Percentiles rank a stretch among this genome's conserved stretches.
phyloP scores from a whole-genome alignment of 2,113 vertebrate species.

The Opisthocomus hoazin region DNA sequence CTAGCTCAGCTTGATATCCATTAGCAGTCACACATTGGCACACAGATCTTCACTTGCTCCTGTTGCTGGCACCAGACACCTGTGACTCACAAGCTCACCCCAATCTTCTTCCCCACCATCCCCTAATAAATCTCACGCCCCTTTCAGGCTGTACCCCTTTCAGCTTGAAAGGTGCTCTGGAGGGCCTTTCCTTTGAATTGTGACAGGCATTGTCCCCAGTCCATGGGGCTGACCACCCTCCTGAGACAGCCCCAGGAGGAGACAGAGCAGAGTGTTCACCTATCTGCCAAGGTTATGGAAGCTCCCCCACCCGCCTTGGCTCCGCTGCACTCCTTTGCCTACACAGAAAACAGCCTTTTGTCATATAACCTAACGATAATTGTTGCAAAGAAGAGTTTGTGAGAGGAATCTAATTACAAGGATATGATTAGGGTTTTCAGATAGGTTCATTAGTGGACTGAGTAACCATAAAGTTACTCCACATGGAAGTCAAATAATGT shows the following conservation, averaged over 20 bases:
- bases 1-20: neutral
- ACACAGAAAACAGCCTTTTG: neutral
- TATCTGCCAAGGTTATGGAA: neutral
- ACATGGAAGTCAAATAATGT: neutral
- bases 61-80: neutral
- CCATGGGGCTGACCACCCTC: neutral
- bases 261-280: neutral
- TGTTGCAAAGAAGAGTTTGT: neutral
- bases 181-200: neutral
- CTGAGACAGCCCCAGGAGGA: neutral
- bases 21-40: neutral
- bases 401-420: neutral
- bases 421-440: neutral
- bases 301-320: neutral
- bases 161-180: neutral
- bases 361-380: neutral
- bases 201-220: neutral
- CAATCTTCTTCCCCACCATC: neutral
- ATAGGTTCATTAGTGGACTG: neutral
- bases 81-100: neutral
- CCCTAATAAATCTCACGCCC: fast-evolving
- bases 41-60: neutral
- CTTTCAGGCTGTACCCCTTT: neutral
- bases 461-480: neutral
- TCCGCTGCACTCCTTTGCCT: neutral